Percentiles rank a stretch among this genome's conserved stretches.
Evolutionary conservation across 2,113 vertebrate species (phyloP).

Genomic region (Cygnus buccinator): DNA sequence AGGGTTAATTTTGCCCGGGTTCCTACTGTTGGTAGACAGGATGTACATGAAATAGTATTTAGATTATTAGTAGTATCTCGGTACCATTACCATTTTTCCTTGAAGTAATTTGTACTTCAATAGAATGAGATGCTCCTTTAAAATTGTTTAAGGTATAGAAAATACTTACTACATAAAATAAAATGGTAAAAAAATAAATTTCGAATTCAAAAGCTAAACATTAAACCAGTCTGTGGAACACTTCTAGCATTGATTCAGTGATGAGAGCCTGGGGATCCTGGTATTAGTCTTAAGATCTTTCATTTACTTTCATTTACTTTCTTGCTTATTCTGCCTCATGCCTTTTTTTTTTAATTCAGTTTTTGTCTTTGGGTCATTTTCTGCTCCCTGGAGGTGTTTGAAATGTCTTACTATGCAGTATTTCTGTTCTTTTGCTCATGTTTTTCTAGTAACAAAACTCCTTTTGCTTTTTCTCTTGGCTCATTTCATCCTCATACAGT

Average conservation of each 20-base stretch:
- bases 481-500: neutral
- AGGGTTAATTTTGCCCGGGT: neutral
- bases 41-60: neutral
- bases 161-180: neutral
- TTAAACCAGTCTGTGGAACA: rapidly evolving
- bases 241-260: neutral
- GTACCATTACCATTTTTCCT: neutral
- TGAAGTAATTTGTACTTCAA: neutral
- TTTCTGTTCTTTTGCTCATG: neutral
- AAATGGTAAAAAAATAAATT: neutral
- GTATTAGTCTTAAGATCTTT: neutral
- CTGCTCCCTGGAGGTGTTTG: neutral
- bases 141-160: neutral
- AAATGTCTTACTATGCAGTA: neutral
- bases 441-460: neutral
- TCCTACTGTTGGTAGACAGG: neutral
- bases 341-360: neutral
- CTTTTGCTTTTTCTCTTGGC: neutral
- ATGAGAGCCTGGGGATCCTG: neutral
- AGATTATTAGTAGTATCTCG: neutral
- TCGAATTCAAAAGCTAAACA: neutral
- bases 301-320: neutral
- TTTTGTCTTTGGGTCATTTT: neutral
- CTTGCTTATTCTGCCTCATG: neutral
- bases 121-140: neutral